Conservation (phyloP, 2,113 vertebrate genomes). For the Syrrhaptes paradoxus region DNA sequence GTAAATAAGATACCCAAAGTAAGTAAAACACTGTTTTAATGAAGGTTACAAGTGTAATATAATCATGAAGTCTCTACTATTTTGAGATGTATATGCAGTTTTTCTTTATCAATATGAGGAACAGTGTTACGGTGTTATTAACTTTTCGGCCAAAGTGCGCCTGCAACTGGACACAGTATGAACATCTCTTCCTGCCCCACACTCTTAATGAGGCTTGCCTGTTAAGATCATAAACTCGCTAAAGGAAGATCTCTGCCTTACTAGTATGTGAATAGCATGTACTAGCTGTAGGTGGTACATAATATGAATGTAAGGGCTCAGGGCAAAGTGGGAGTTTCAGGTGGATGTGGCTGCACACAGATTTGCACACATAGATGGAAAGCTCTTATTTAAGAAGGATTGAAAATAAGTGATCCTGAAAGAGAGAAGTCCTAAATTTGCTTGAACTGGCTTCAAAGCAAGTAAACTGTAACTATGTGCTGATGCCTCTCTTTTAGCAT, state of each 20-base stretch:
- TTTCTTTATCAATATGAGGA: not conserved
- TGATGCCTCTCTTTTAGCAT: not conserved
- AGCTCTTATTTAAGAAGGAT: not conserved
- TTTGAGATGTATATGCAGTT: not conserved
- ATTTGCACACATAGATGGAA: not conserved
- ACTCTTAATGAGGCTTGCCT: not conserved
- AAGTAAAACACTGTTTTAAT: slow-evolving; percentile 77
- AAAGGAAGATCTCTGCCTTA: not conserved
- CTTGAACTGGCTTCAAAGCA: not conserved
- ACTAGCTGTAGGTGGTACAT: not conserved
- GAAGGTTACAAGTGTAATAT: slow-evolving; percentile 68
- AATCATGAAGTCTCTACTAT: slow-evolving; percentile 27
- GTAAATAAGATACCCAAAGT: slow-evolving; percentile 76
- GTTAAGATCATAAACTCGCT: not conserved
- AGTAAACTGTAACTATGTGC: not conserved
- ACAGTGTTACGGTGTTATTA: not conserved
- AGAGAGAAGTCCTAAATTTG: not conserved
- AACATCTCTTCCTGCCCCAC: not conserved
- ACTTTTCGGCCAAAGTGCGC: not conserved
- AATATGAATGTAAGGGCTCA: not conserved
- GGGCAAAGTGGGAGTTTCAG: not conserved
- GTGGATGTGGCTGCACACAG: not conserved
- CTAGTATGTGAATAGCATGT: not conserved
- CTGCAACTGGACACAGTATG: not conserved
- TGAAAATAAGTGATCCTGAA: not conserved